Conservation (phyloP, 2,797 vertebrate species). For the Sciurus carolinensis region DNA sequence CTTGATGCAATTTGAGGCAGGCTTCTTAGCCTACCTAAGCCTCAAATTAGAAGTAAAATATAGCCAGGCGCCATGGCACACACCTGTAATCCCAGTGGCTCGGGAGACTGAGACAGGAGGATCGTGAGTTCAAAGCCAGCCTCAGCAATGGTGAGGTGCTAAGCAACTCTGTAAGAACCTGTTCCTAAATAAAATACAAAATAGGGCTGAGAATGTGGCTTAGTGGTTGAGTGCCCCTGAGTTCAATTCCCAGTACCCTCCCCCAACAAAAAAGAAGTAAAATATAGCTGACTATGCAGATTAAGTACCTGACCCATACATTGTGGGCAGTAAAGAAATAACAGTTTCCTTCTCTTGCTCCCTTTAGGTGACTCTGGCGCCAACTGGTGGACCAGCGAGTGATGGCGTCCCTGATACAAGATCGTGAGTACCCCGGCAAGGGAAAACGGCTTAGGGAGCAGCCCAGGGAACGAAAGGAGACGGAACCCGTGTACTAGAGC, state of each 20-base stretch:
- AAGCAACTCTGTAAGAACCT: too few species aligned
- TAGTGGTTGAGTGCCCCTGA: too few species aligned
- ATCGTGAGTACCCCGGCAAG: slow-evolving; percentile 86
- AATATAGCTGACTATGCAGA: slow-evolving; percentile 35
- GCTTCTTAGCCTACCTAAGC: slow-evolving; percentile 47
- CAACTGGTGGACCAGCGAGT: slow-evolving; percentile 79
- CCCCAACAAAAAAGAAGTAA: not conserved
- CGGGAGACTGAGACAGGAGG: too few species aligned
- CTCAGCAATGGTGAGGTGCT: too few species aligned
- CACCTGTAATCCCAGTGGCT: too few species aligned
- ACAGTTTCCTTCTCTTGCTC: slow-evolving; percentile 39
- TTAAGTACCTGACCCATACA: not conserved
- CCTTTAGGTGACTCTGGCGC: slow-evolving; percentile 73
- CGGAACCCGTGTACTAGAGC: not conserved
- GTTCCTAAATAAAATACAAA: too few species aligned
- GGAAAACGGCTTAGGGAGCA: not conserved
- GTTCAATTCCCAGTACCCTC: too few species aligned
- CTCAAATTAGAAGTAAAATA: slow-evolving; percentile 60
- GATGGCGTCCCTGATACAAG: slow-evolving; percentile 87
- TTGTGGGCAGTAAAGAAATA: not conserved
- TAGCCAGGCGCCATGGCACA: not conserved
- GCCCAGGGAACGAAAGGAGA: not conserved
- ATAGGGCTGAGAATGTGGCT: too few species aligned
- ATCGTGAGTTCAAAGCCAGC: too few species aligned
- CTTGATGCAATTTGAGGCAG: not conserved